These are phyloP conservation scores for Triplophysa bombifrons DNA, from an alignment of 2,797 vertebrate species.

Conservation along the genomic window DNA sequence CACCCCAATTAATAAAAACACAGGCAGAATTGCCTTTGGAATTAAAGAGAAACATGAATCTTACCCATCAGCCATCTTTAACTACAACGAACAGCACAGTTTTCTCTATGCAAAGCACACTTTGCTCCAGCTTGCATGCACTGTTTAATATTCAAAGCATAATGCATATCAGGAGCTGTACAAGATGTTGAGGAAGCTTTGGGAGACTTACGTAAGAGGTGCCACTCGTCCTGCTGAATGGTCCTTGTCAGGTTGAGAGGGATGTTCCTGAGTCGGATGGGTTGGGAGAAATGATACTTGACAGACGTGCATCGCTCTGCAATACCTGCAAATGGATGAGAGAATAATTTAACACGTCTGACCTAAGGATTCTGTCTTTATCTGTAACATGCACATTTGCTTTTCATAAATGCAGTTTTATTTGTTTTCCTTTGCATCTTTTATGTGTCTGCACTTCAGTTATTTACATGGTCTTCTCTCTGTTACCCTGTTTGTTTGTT, in stretches of 20 bases:
- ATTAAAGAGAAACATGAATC: not conserved
- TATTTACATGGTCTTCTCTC: not conserved
- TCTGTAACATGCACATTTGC: not conserved
- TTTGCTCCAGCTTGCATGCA: constrained; percentile 21
- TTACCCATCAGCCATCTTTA: constrained; percentile 4
- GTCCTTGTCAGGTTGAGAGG: constrained; percentile 84
- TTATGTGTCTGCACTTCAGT: not conserved
- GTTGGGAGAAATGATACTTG: constrained; percentile 87
- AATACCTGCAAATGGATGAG: constrained; percentile 72
- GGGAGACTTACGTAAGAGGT: constrained; percentile 79
- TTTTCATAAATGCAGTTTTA: not conserved
- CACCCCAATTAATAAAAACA: not conserved
- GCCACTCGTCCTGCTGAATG: constrained; percentile 88
- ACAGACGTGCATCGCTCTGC: constrained; percentile 83
- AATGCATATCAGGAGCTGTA: constrained; percentile 12
- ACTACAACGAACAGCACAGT: not conserved
- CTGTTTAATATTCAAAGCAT: constrained; percentile 30
- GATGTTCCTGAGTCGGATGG: constrained; percentile 82
- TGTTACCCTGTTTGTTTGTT: constrained; percentile 11
- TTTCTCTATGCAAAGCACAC: constrained; percentile 15
- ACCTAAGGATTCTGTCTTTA: constrained; percentile 5
- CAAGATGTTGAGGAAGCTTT: constrained; percentile 54
- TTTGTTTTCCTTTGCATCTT: not conserved
- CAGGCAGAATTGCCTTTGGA: not conserved
- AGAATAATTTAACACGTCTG: constrained; percentile 27